These are phyloP conservation scores for Acanthococcus lagerstroemiae DNA, from an alignment of 2,888 invertebrate species.

Conservation along the genomic window DNA sequence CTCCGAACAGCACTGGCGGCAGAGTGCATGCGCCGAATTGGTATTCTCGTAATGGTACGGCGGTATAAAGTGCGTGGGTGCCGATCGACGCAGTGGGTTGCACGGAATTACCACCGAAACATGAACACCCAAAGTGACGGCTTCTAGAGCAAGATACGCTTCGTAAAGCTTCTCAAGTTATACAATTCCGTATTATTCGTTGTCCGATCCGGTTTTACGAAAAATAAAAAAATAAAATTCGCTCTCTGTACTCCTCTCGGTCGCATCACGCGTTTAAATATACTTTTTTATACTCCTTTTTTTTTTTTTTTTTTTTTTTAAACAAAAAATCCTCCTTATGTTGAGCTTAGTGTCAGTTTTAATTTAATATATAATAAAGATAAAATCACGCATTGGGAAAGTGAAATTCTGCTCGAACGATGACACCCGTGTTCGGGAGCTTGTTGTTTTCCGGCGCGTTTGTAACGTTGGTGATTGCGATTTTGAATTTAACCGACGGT, in stretches of 20 bases:
- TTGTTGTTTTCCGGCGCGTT: slow-evolving; percentile 3
- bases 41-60: slow-evolving; percentile 11
- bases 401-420: background rate
- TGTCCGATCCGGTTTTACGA: slow-evolving; percentile 13
- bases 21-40: slow-evolving; percentile 19
- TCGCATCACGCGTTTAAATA: background rate
- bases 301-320: slow-evolving; percentile 6
- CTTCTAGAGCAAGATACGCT: slow-evolving; percentile 16
- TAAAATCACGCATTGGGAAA: too few relatives aligned
- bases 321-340: slow-evolving; percentile 10
- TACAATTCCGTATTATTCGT: background rate
- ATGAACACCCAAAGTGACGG: slow-evolving; percentile 26
- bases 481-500: slow-evolving; percentile 12
- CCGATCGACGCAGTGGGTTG: slow-evolving; percentile 27
- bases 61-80: slow-evolving; percentile 27
- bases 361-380: background rate
- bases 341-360: slow-evolving; percentile 9
- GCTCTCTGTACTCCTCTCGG: slow-evolving; percentile 3
- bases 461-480: slow-evolving; percentile 1
- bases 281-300: background rate
- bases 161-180: slow-evolving; percentile 22
- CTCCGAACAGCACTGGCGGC: background rate
- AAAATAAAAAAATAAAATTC: too few relatives aligned
- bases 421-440: slow-evolving; percentile 17
- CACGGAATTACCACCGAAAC: slow-evolving; percentile 27